Conservation (phyloP, 2,888 invertebrate genomes). For the Endomychus coccineus region DNA sequence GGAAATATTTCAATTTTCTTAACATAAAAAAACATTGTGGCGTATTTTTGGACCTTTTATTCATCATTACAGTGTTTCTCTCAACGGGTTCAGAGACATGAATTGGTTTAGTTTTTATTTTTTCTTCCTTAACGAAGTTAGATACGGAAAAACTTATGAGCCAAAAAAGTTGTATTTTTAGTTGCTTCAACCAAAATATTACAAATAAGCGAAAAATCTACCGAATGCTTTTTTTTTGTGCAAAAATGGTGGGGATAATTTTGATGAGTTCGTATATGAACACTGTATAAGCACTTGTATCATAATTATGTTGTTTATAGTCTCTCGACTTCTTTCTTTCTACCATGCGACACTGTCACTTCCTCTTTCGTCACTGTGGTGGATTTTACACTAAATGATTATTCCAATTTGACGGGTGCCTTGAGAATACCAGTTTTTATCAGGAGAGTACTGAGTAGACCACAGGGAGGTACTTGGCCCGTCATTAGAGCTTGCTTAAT, state of each 20-base stretch:
- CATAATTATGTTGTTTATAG: constrained; percentile 64
- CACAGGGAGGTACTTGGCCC: constrained; percentile 64
- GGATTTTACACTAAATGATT: constrained; percentile 62
- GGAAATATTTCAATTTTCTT: no score
- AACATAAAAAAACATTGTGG: no score
- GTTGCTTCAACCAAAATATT: no score
- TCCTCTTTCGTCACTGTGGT: constrained; percentile 64
- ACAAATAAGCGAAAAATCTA: no score
- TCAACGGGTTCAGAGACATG: no score
- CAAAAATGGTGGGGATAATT: constrained; percentile 40
- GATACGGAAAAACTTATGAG: no score
- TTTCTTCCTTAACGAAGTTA: no score
- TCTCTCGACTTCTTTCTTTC: constrained; percentile 63
- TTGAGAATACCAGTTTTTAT: constrained; percentile 58
- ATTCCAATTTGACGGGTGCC: constrained; percentile 63
- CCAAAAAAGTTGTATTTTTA: no score
- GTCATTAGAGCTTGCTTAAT: constrained; percentile 61
- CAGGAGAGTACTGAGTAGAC: constrained; percentile 60
- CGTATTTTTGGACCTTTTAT: no score
- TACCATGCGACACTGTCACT: constrained; percentile 59
- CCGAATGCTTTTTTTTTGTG: no score
- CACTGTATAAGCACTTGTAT: constrained; percentile 59
- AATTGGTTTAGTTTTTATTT: no score
- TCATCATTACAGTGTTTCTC: no score
- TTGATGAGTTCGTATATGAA: constrained; percentile 57